Evolutionary conservation across 2,888 invertebrate genomes (phyloP), one percentile per base, ranked within the genome.

Genomic region (Boloria euphrosyne): DNA sequence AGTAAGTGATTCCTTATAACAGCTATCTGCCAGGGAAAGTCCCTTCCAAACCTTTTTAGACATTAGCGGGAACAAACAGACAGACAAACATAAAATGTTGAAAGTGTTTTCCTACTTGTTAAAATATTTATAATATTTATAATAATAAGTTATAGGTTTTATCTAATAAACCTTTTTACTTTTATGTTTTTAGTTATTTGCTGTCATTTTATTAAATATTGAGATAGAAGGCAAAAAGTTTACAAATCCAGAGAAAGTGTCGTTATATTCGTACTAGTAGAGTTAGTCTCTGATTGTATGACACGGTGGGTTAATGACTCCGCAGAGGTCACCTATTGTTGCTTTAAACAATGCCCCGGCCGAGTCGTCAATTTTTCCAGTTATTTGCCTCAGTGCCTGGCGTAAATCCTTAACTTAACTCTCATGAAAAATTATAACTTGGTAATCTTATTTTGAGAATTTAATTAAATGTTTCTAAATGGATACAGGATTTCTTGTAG

Each of bases 241-340:
- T 0, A 10, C 7, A 38, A 38, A 38, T 10, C 7, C 27, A 50
- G 16, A 17, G 59, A 59, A 67, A 67, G 67, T 65, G 59, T 59
- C 59, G 67, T 70, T 67, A 38, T 38, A n/a, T n/a, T n/a, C n/a
- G n/a, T n/a, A 62, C 70, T 66, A 66, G 67, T 67, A 65, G 65
- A 60, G 62, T 65, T 66, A 47, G 61, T 59, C 68, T 69, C 70
- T 72, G 73, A 80, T 76, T 78, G 81, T 55, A 78, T 80, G 83
- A 84, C 85, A 83, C 83, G 86, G 87, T 87, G 80, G 90, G 91
- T 90, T 91, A 92, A 91, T 90, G 91, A 91, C 90, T 89, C 83
- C 85, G 79, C 83, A 78, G 86, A 89, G 91, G 90, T 89, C 86
- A 85, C 22, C 90, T 82, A 91, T 92, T 92, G 92, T 92, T 89